Conservation (phyloP, 2,113 vertebrate genomes). For the Silurus meridionalis region DNA sequence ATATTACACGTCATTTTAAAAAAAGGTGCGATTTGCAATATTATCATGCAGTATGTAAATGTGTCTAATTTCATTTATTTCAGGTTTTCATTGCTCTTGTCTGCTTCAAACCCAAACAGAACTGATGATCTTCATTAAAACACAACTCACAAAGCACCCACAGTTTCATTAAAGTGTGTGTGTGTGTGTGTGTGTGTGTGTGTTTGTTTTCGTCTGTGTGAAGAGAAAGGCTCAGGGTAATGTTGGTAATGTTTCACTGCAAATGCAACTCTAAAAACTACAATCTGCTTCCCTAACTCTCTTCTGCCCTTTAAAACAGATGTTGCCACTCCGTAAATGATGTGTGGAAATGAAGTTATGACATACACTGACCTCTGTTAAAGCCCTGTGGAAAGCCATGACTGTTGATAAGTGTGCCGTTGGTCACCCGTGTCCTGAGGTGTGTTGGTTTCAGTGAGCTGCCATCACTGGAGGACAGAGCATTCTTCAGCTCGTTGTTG, state of each 20-base stretch:
- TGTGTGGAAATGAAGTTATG: background rate
- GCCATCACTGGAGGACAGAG: conserved; percentile 26
- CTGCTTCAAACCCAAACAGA: background rate
- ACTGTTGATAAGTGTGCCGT: conserved; percentile 26
- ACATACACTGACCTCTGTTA: conserved; percentile 55
- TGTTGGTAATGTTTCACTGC: background rate
- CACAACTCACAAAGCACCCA: background rate
- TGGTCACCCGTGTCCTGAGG: conserved; percentile 30
- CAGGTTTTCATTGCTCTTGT: background rate
- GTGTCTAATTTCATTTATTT: background rate
- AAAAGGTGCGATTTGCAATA: background rate
- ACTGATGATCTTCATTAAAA: background rate
- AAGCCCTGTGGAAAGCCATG: conserved; percentile 47
- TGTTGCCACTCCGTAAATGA: background rate
- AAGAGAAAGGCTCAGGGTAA: background rate
- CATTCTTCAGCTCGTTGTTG: conserved; percentile 41
- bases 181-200: background rate
- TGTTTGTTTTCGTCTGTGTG: background rate
- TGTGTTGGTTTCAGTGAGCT: conserved; percentile 39
- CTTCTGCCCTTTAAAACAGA: background rate
- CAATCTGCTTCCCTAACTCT: background rate
- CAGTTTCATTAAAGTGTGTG: background rate
- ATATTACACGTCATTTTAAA: background rate
- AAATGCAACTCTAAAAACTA: background rate
- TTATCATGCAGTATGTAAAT: background rate